Percentiles rank a stretch among this genome's conserved stretches.
Evolutionary conservation across 2,888 invertebrate species (phyloP).

Genomic region (Elysia crispata): DNA sequence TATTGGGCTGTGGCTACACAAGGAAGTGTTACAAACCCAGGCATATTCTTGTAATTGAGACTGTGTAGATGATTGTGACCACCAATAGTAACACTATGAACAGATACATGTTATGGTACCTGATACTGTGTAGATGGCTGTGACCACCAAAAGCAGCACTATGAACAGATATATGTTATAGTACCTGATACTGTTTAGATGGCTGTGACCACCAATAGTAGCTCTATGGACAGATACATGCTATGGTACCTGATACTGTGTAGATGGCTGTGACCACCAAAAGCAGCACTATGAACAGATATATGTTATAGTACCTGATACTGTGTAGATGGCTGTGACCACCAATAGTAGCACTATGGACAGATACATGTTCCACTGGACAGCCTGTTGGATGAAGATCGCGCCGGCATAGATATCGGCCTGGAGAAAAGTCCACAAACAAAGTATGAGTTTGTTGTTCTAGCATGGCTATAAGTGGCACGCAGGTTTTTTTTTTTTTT

Average conservation of each 20-base stretch:
- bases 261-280: slow-evolving; percentile 79
- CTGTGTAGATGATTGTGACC: slow-evolving; percentile 63
- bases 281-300: slow-evolving; percentile 78
- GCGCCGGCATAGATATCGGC: slow-evolving; percentile 80
- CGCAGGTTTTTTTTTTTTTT: not conserved
- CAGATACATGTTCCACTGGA: slow-evolving; percentile 79
- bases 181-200: slow-evolving; percentile 77
- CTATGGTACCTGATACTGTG: slow-evolving; percentile 65
- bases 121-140: not conserved
- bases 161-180: not conserved
- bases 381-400: slow-evolving; percentile 79
- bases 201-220: too few relatives aligned
- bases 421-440: slow-evolving; percentile 54
- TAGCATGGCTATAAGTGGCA: too few relatives aligned
- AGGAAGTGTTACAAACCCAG: too few relatives aligned
- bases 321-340: slow-evolving; percentile 80
- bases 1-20: too few relatives aligned
- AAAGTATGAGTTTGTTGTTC: too few relatives aligned
- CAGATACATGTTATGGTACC: not conserved
- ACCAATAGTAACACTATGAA: too few relatives aligned
- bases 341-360: slow-evolving; percentile 78
- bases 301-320: slow-evolving; percentile 73
- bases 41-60: too few relatives aligned
- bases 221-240: slow-evolving; percentile 55
- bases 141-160: too few relatives aligned